phyloP scores from a whole-genome alignment of 1,140 invertebrate species.

The Mercenaria mercenaria region DNA sequence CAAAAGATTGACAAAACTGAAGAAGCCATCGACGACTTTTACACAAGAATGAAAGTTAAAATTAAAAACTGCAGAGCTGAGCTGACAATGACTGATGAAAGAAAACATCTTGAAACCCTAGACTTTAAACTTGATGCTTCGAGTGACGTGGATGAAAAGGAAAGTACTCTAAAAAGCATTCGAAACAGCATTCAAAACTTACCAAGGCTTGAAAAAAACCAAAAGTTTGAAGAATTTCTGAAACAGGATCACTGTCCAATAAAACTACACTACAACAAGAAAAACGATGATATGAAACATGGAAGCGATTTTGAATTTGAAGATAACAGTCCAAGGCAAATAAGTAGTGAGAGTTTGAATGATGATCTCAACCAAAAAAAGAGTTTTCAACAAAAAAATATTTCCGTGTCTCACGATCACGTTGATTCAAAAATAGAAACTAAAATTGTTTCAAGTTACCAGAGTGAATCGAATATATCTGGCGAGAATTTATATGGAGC shows the following conservation, averaged over 20 bases:
- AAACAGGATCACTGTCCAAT: not conserved
- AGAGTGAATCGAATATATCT: not conserved
- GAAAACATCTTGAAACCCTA: not conserved
- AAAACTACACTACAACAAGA: not conserved
- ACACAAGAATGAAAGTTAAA: not conserved
- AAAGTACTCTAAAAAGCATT: not conserved
- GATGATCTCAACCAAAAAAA: not conserved
- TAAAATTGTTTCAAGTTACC: too few species aligned
- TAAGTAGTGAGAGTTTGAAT: not conserved
- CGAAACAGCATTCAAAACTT: not conserved
- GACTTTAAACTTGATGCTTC: not conserved
- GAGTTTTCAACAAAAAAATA: too few species aligned
- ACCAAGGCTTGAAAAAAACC: not conserved
- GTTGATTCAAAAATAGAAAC: not conserved
- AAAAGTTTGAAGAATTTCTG: not conserved
- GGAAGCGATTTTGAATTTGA: constrained; percentile 1
- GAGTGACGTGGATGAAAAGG: not conserved
- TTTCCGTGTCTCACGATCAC: not conserved
- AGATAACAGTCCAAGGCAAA: too few species aligned
- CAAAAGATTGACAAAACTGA: not conserved
- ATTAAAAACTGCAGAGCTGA: not conserved
- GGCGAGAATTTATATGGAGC: not conserved
- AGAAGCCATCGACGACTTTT: not conserved
- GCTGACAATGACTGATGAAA: not conserved
- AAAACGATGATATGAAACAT: not conserved